phyloP scores from a whole-genome alignment of 2,888 invertebrate species.

The Strigamia transsilvanica region DNA sequence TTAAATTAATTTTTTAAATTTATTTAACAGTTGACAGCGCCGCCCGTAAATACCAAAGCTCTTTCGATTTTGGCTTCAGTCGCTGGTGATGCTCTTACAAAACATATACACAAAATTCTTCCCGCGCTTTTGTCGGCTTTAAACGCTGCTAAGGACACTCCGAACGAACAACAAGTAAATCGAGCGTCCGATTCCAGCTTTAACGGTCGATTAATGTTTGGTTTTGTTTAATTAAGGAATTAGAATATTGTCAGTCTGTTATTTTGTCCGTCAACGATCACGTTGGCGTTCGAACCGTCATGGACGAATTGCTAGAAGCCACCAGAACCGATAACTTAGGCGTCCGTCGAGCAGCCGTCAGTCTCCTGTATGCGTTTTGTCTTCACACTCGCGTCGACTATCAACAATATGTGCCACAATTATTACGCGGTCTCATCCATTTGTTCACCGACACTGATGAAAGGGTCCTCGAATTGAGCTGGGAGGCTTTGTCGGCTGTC shows the following conservation, averaged over 20 bases:
- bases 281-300: slow-evolving; percentile 83
- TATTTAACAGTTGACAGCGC: slow-evolving; percentile 77
- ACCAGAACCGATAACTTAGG: slow-evolving; percentile 72
- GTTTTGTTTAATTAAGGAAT: slow-evolving; percentile 69
- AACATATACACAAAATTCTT: slow-evolving; percentile 89
- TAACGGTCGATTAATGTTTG: background rate
- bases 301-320: slow-evolving; percentile 84
- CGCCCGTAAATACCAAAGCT: slow-evolving; percentile 91
- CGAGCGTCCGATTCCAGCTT: background rate
- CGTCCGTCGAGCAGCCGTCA: slow-evolving; percentile 81
- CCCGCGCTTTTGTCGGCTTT: slow-evolving; percentile 86
- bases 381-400: slow-evolving; percentile 88
- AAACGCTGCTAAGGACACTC: slow-evolving; percentile 68
- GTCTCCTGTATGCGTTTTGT: slow-evolving; percentile 89
- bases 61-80: slow-evolving; percentile 92
- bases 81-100: slow-evolving; percentile 89
- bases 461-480: slow-evolving; percentile 82
- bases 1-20: slow-evolving; percentile 50
- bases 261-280: slow-evolving; percentile 86
- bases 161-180: slow-evolving; percentile 68
- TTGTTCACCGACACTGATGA: slow-evolving; percentile 83
- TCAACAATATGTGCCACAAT: slow-evolving; percentile 83
- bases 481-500: slow-evolving; percentile 90
- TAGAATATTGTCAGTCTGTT: slow-evolving; percentile 92
- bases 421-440: slow-evolving; percentile 85